Conservation (phyloP, 1,140 invertebrate species). For the Globodera ellingtonae region DNA sequence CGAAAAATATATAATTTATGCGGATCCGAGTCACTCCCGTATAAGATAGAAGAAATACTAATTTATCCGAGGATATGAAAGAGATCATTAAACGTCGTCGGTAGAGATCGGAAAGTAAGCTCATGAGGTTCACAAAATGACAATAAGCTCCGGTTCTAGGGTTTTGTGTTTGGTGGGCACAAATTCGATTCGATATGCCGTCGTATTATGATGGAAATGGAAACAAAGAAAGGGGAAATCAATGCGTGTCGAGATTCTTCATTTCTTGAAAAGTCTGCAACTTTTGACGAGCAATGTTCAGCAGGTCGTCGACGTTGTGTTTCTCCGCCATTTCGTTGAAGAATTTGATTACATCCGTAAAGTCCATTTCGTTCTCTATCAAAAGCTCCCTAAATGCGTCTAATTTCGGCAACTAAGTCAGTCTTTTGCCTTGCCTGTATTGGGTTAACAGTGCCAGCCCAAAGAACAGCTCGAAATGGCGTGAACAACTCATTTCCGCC, state of each 20-base stretch:
- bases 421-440: slow-evolving; percentile 91
- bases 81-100: no score
- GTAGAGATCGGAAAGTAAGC: no score
- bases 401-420: slow-evolving; percentile 62
- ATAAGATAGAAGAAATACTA: no score
- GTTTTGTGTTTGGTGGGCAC: no score
- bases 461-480: slow-evolving; percentile 88
- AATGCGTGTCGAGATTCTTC: neutral
- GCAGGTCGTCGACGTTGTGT: slow-evolving; percentile 44
- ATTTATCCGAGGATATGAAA: no score
- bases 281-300: slow-evolving; percentile 47
- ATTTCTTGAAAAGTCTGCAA: slow-evolving; percentile 44
- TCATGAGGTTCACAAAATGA: no score
- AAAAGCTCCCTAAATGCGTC: slow-evolving; percentile 77
- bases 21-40: no score
- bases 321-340: slow-evolving; percentile 57
- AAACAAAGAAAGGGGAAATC: no score
- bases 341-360: slow-evolving; percentile 89
- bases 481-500: slow-evolving; percentile 80
- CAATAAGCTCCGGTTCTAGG: no score
- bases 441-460: slow-evolving; percentile 86
- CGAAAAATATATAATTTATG: no score
- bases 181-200: no score
- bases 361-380: slow-evolving; percentile 90
- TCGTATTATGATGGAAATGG: no score